phyloP scores from a whole-genome alignment of 2,113 vertebrate genomes.

The Salvelinus sp. region DNA sequence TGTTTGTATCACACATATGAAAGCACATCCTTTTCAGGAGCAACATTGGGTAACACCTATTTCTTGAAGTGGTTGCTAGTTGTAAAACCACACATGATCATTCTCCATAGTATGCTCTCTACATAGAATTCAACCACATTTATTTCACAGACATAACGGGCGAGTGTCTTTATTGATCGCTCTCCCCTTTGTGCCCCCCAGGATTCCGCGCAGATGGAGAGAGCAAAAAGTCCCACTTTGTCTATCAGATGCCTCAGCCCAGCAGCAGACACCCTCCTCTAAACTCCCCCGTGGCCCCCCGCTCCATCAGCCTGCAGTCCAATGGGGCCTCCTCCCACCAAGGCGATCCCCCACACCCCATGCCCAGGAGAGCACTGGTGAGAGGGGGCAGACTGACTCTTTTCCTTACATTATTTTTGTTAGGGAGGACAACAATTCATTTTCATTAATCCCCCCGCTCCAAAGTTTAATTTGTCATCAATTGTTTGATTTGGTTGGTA shows the following conservation, averaged over 20 bases:
- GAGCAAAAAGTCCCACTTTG: constrained; percentile 23
- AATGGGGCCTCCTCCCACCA: constrained; percentile 37
- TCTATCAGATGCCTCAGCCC: constrained; percentile 44
- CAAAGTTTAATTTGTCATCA: too few relatives aligned
- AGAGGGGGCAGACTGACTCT: constrained; percentile 5
- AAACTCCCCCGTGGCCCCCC: constrained; percentile 34
- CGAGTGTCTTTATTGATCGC: neutral
- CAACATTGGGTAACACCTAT: neutral
- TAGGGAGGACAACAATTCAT: too few relatives aligned
- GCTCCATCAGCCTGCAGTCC: constrained; percentile 42
- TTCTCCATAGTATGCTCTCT: neutral
- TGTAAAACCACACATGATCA: neutral
- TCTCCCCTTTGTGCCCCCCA: neutral
- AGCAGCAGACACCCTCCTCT: constrained; percentile 27
- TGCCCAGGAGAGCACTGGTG: constrained; percentile 55
- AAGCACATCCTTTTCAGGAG: neutral
- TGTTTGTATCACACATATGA: neutral
- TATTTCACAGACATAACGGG: neutral
- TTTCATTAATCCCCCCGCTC: too few relatives aligned
- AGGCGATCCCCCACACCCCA: constrained; percentile 46
- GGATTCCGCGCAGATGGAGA: constrained; percentile 38
- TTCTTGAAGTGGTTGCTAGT: neutral
- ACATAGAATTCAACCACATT: neutral
- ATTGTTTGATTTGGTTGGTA: too few relatives aligned
- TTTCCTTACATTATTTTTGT: too few relatives aligned